Evolutionary conservation across 2,797 vertebrate genomes (phyloP).

Genomic region (Masticophis lateralis): DNA sequence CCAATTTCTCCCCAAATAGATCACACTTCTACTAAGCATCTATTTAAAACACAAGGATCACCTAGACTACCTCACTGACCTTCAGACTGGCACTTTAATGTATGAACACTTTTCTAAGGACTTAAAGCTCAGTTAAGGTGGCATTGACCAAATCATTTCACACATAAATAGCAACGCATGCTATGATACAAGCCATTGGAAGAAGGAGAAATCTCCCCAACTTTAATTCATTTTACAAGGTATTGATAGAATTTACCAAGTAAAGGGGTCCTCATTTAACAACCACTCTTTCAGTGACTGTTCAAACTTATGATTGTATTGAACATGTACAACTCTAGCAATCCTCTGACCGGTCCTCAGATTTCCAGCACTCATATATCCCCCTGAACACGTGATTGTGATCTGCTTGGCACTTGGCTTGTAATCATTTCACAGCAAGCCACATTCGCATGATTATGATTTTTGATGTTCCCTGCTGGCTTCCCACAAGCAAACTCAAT

Average conservation of each 20-base stretch:
- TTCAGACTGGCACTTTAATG: background rate
- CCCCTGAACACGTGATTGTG: background rate
- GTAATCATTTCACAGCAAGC: background rate
- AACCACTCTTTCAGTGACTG: background rate
- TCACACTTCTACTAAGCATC: background rate
- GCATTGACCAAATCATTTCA: background rate
- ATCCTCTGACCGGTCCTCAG: background rate
- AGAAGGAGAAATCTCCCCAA: background rate
- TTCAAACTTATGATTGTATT: background rate
- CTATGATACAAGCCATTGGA: background rate
- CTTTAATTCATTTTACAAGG: background rate
- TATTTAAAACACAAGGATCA: background rate
- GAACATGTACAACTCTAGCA: background rate
- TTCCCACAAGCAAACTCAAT: background rate
- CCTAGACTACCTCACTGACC: background rate
- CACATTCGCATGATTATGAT: background rate
- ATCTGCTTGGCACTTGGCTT: background rate
- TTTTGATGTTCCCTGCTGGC: background rate
- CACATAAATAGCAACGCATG: background rate
- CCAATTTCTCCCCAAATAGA: background rate
- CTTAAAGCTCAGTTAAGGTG: background rate
- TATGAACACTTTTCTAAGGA: background rate
- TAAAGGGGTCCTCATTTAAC: background rate
- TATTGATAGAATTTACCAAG: background rate
- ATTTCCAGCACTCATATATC: background rate